Conservation (phyloP, 2,888 invertebrate species). For the Griposia aprilina region DNA sequence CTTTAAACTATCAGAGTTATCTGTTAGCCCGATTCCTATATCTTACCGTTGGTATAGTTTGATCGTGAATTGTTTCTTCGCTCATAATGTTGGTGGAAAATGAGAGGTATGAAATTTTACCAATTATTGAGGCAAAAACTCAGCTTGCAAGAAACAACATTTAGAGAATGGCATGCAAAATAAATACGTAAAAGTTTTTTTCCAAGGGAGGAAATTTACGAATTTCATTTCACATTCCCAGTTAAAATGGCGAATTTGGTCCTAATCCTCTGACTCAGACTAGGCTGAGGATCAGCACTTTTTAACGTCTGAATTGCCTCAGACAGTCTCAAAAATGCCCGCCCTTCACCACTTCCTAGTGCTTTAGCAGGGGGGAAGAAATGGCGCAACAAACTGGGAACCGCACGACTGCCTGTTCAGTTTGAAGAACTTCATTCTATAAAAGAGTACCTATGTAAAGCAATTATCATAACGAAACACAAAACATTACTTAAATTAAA, state of each 20-base stretch:
- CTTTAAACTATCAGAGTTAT: no score
- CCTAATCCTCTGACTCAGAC: not conserved
- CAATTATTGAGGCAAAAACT: no score
- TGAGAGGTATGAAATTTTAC: no score
- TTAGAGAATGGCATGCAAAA: no score
- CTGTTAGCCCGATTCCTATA: no score
- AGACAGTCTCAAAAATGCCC: not conserved
- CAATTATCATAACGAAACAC: not conserved
- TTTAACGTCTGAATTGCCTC: not conserved
- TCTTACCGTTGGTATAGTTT: no score
- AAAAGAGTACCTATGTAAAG: not conserved
- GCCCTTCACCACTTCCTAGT: not conserved
- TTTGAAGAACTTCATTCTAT: not conserved
- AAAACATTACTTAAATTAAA: not conserved
- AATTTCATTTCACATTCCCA: not conserved
- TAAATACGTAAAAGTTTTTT: no score
- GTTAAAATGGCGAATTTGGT: not conserved
- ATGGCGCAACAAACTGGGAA: not conserved
- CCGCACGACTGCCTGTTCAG: not conserved
- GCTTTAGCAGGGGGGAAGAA: not conserved
- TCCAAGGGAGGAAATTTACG: not conserved
- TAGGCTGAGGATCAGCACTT: not conserved
- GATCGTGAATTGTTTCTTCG: no score
- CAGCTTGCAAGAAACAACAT: no score
- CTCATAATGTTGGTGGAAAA: no score